Base-by-base conservation (phyloP, 2,113 vertebrate species). In the Aegithalos caudatus region DNA sequence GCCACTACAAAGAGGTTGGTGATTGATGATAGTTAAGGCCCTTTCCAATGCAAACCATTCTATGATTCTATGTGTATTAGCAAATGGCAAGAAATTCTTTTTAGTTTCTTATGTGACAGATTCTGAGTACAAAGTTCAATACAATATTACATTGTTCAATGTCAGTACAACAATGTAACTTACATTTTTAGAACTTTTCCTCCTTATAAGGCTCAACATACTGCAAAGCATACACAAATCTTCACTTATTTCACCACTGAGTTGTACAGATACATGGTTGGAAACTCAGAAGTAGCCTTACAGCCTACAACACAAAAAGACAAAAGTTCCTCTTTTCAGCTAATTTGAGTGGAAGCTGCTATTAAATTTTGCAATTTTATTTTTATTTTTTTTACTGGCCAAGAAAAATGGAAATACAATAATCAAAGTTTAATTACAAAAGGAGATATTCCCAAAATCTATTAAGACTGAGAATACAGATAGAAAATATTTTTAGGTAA, bases 231-330 rank as follows among this genome's bases (percentile, higher is more conserved):
- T 42, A 8, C 2, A 3, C 8, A 27, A 3, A 29, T 60, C 57
- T 13, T 67, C 4, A 2, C 20, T 69, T 54, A 29, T 67, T 74
- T 71, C 29, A 72, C 10, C 16, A 12, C 9, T 33, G 22, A 61
- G 31, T 60, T 82, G 11, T n/a, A 40, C 3, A 51, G 6, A 40
- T 5, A 4, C 1, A 0, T 40, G 28, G 1, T 20, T 50, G 9
- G 20, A 76, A 88, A 51, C 7, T 72, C 18, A 8, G 3, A 78
- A 69, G 16, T 14, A 44, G 1, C 10, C n/a, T 56, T 82, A 54
- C 6, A 76, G 31, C 3, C 9, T 15, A 54, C 25, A 80, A 20
- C 1, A 44, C 7, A 60, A n/a, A 17, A 42, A 42, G 11, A 15
- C 0, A 0, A 33, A 78, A 19, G 8, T 42, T 72, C 19, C 14